phyloP scores from a whole-genome alignment of 2,797 vertebrate species.

The Galaxias olidus region DNA sequence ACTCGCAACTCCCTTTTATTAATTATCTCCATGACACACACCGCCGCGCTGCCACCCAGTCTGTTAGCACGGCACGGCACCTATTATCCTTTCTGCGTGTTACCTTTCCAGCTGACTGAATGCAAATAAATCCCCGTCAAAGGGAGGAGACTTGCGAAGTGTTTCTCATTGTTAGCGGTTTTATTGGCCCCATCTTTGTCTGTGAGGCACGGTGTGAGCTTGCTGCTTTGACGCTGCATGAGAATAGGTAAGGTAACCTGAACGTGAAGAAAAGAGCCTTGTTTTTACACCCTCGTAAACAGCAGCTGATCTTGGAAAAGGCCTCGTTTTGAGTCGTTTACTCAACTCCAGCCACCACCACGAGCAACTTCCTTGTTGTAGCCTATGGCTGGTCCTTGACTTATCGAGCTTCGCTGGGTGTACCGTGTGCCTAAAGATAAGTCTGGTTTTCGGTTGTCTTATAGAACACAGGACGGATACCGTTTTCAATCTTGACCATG shows the following conservation, averaged over 20 bases:
- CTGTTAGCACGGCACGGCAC: conserved; percentile 11
- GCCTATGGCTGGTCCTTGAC: background rate
- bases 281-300: conserved; percentile 37
- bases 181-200: conserved; percentile 57
- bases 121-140: conserved; percentile 37
- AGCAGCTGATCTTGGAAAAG: background rate
- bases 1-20: conserved; percentile 42
- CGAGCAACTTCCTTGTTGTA: background rate
- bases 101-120: conserved; percentile 32
- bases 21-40: conserved; percentile 25
- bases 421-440: too few species aligned
- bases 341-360: conserved; percentile 1
- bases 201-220: conserved; percentile 57
- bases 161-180: conserved; percentile 53
- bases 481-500: too few species aligned
- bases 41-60: conserved; percentile 22
- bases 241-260: conserved; percentile 56
- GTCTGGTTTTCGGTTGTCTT: too few species aligned
- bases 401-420: too few species aligned
- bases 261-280: conserved; percentile 31
- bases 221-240: conserved; percentile 59
- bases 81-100: conserved; percentile 7
- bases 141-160: conserved; percentile 44
- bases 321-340: conserved; percentile 15
- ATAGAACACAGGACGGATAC: too few species aligned